Percentiles rank a stretch among this genome's conserved stretches.
Conservation (phyloP, 2,888 invertebrate genomes). For the Agrenia bidenticulata region DNA sequence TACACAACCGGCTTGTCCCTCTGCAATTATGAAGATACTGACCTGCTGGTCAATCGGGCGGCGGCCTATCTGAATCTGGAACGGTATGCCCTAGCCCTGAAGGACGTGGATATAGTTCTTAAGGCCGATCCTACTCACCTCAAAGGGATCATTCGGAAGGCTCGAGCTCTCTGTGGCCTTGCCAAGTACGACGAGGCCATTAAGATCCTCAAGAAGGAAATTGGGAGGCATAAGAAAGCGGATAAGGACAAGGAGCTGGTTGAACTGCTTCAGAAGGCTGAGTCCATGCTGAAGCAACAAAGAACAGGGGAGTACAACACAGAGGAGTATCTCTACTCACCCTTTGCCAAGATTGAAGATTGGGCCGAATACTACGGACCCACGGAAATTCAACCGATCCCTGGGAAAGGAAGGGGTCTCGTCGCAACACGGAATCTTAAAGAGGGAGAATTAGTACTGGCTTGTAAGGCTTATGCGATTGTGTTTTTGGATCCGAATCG, state of each 20-base stretch:
- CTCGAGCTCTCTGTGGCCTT: constrained; percentile 32
- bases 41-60: constrained; percentile 39
- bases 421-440: constrained; percentile 29
- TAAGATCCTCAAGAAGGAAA: constrained; percentile 16
- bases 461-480: constrained; percentile 38
- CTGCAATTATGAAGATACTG: constrained; percentile 16
- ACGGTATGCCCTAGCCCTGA: constrained; percentile 23
- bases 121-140: constrained; percentile 21
- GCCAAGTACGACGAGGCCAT: constrained; percentile 26
- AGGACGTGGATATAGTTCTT: constrained; percentile 28
- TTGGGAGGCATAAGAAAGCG: background rate
- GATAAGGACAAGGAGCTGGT: constrained; percentile 22
- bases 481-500: constrained; percentile 25
- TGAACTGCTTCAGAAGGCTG: constrained; percentile 26
- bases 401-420: constrained; percentile 39
- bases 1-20: constrained; percentile 8
- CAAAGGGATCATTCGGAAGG: constrained; percentile 38
- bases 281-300: constrained; percentile 27
- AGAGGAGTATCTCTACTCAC: constrained; percentile 20
- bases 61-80: constrained; percentile 34
- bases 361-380: constrained; percentile 38
- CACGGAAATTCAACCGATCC: constrained; percentile 25
- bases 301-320: constrained; percentile 31
- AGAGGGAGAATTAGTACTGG: constrained; percentile 26
- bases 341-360: constrained; percentile 16